Conservation (phyloP, 2,797 vertebrate species). For the Fistularia tabacaria region DNA sequence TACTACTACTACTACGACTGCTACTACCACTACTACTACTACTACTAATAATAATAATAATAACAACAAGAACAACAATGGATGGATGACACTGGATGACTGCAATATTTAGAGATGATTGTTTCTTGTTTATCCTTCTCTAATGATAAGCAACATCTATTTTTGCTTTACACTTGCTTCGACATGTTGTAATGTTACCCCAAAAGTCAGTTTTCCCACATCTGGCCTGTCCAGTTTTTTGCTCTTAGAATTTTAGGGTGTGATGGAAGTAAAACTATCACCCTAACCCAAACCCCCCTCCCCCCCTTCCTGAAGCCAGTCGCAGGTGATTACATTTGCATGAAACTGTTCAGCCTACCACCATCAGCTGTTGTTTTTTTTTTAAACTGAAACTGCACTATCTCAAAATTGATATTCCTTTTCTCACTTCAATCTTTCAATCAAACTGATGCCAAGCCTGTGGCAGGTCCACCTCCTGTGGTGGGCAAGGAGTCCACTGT, state of each 20-base stretch:
- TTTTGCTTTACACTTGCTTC: background rate
- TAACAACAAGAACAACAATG: no score
- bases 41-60: no score
- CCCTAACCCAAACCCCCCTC: background rate
- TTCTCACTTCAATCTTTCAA: background rate
- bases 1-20: no score
- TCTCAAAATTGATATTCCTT: background rate
- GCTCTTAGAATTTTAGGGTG: background rate
- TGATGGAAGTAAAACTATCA: background rate
- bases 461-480: constrained; percentile 33
- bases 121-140: no score
- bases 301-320: background rate
- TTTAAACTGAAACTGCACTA: no score
- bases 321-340: background rate
- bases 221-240: no score
- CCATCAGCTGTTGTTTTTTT: background rate
- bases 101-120: no score
- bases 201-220: no score
- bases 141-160: no score
- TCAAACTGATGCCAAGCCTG: constrained; percentile 28
- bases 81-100: no score
- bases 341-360: background rate
- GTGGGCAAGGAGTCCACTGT: constrained; percentile 20
- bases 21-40: no score
- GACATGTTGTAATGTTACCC: no score